Conservation (phyloP, 2,888 invertebrate genomes). For the Lampropteryx suffumata region DNA sequence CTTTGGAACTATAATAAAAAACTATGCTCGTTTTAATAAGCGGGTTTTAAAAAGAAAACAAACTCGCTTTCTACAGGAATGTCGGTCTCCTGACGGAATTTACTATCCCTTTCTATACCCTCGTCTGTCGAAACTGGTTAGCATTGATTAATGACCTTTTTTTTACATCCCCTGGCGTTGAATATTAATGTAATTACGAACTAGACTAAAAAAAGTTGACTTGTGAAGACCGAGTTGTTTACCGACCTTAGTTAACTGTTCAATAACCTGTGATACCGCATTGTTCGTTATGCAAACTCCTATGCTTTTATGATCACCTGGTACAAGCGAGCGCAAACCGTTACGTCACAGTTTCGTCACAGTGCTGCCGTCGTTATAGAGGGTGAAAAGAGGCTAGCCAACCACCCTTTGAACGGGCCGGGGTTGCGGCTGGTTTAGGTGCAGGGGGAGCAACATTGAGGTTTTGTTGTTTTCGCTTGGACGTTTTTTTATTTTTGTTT, state of each 20-base stretch:
- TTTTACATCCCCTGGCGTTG: conserved; percentile 48
- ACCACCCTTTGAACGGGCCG: neutral
- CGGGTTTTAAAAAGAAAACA: conserved; percentile 56
- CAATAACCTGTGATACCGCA: conserved; percentile 3
- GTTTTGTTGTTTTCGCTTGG: too few species aligned
- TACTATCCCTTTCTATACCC: conserved; percentile 61
- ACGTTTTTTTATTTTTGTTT: too few species aligned
- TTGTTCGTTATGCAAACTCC: conserved; percentile 17
- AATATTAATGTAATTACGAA: conserved; percentile 60
- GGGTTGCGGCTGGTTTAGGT: too few species aligned
- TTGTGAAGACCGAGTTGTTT: neutral
- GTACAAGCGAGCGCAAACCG: conserved; percentile 32
- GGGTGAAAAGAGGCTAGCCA: conserved; percentile 3
- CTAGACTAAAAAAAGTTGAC: conserved; percentile 7
- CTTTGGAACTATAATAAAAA: conserved; percentile 47
- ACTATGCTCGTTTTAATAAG: conserved; percentile 52
- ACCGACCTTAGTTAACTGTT: neutral
- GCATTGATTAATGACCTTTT: conserved; percentile 70
- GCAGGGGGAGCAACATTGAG: too few species aligned
- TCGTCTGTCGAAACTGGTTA: conserved; percentile 61
- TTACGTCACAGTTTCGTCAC: conserved; percentile 37
- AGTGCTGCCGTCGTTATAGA: conserved; percentile 13
- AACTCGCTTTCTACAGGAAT: conserved; percentile 70
- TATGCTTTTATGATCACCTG: conserved; percentile 32
- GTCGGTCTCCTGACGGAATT: conserved; percentile 61